These are phyloP conservation scores for Oreortyx pictus DNA, from an alignment of 2,797 vertebrate genomes.

Conservation along the genomic window DNA sequence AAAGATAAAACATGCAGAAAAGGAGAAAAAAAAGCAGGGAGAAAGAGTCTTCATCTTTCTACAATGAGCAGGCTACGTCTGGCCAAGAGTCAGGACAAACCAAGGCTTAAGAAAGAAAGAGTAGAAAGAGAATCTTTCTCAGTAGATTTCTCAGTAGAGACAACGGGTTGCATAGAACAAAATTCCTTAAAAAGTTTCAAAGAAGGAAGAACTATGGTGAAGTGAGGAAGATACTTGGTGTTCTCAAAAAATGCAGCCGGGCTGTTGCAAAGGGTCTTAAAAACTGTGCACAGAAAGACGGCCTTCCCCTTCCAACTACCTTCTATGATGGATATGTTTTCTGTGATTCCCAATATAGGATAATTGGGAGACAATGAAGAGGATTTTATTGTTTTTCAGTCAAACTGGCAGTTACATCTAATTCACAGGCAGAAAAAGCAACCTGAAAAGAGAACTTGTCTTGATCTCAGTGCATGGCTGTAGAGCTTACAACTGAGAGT, in stretches of 20 bases:
- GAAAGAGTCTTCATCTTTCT: neutral
- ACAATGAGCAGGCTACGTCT: neutral
- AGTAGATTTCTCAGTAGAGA: neutral
- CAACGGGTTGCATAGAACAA: neutral
- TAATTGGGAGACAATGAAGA: fast-evolving
- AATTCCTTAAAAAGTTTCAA: neutral
- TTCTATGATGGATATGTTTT: neutral
- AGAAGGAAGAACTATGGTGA: neutral
- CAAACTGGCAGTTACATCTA: neutral
- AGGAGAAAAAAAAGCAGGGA: neutral
- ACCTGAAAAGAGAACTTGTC: neutral
- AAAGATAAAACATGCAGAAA: neutral
- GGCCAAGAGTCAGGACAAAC: neutral
- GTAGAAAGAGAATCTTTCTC: neutral
- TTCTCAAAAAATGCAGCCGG: neutral
- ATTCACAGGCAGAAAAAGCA: neutral
- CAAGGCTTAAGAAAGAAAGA: neutral
- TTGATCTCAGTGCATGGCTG: neutral
- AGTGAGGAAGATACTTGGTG: neutral
- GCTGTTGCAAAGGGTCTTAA: neutral
- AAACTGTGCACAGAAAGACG: neutral
- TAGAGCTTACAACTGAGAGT: neutral
- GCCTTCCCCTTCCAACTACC: neutral
- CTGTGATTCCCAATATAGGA: neutral
- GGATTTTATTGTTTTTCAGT: neutral